Evolutionary conservation across 1,140 invertebrate species (phyloP).

Genomic region (Eumeta japonica): DNA sequence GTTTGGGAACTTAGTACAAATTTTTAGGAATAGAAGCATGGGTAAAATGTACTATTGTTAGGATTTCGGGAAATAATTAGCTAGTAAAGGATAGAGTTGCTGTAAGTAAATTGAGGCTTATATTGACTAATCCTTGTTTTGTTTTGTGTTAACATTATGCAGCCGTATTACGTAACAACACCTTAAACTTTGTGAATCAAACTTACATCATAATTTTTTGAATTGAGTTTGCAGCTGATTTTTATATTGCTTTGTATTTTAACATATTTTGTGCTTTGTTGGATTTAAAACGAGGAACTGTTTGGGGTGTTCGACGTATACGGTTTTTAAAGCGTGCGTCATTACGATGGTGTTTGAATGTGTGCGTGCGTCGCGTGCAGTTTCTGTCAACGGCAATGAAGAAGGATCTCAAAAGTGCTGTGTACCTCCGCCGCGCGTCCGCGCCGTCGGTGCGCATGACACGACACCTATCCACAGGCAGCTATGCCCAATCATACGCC

Average conservation of each 20-base stretch:
- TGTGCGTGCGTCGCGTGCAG: slow-evolving; percentile 63
- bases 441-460: slow-evolving; percentile 31
- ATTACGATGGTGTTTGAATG: slow-evolving; percentile 22
- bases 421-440: slow-evolving; percentile 57
- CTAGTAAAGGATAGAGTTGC: not conserved
- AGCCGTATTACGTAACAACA: too few relatives aligned
- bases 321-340: slow-evolving; percentile 9
- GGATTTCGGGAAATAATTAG: too few relatives aligned
- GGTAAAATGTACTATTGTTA: too few relatives aligned
- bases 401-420: slow-evolving; percentile 73
- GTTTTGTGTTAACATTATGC: slow-evolving; percentile 16
- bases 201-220: too few relatives aligned
- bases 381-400: slow-evolving; percentile 78
- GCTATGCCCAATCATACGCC: slow-evolving; percentile 26
- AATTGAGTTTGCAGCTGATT: slow-evolving; percentile 7
- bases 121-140: slow-evolving; percentile 2
- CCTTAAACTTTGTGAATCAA: too few relatives aligned
- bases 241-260: slow-evolving; percentile 9
- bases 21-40: too few relatives aligned
- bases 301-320: slow-evolving; percentile 6
- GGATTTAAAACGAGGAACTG: too few relatives aligned
- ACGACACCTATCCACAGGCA: slow-evolving; percentile 23
- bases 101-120: not conserved
- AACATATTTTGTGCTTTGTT: slow-evolving; percentile 1
- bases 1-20: too few relatives aligned